These are phyloP conservation scores for Hyposoter dolosus DNA, from an alignment of 2,888 invertebrate species.

Conservation along the genomic window DNA sequence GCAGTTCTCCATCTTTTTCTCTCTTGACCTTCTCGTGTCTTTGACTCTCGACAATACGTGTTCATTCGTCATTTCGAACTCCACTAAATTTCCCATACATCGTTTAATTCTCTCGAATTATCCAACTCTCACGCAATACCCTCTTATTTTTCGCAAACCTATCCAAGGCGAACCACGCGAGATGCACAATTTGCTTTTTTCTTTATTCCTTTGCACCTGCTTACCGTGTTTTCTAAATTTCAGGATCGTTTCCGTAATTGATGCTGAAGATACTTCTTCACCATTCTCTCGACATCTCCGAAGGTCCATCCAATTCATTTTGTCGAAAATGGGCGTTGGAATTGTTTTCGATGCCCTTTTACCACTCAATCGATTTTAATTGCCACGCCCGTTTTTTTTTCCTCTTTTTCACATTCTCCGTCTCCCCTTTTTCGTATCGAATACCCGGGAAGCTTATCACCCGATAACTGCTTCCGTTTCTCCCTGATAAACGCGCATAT, in stretches of 20 bases:
- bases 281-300: not conserved
- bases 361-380: conserved; percentile 61
- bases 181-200: not conserved
- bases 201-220: not conserved
- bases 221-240: not conserved
- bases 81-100: conserved; percentile 44
- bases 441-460: conserved; percentile 74
- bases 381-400: conserved; percentile 72
- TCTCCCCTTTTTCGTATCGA: conserved; percentile 69
- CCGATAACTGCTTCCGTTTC: conserved; percentile 79
- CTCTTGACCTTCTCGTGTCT: conserved; percentile 33
- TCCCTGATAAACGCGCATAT: conserved; percentile 69
- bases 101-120: not conserved
- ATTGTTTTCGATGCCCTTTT: not conserved
- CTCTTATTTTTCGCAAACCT: not conserved
- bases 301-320: not conserved
- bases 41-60: conserved; percentile 53
- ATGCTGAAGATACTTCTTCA: not conserved
- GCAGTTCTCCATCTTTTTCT: conserved; percentile 14
- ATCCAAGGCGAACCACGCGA: not conserved
- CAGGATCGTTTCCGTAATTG: not conserved
- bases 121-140: conserved; percentile 2
- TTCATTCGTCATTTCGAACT: conserved; percentile 55
- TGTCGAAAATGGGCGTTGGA: not conserved
- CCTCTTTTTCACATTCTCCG: conserved; percentile 24